Evolutionary conservation across 2,797 vertebrate species (phyloP).

Genomic region (Gila robusta): DNA sequence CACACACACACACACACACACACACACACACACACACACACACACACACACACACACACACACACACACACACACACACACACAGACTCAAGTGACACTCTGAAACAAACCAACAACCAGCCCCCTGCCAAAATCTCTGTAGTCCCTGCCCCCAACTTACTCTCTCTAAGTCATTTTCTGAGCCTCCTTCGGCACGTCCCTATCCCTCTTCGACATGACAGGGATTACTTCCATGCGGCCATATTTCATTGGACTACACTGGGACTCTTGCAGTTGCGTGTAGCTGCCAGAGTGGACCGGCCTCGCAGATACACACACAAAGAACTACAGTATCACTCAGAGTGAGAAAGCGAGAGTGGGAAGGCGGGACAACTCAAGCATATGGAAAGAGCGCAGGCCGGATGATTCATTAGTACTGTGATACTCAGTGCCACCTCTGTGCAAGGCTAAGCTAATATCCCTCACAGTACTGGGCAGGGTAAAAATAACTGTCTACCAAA

Average conservation of each 20-base stretch:
- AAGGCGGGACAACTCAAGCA: conserved; percentile 45
- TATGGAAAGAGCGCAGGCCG: conserved; percentile 49
- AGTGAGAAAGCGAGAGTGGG: conserved; percentile 24
- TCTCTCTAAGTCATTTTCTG: conserved; percentile 24
- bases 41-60: conserved; percentile 60
- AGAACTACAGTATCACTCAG: conserved; percentile 56
- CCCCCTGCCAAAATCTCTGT: conserved; percentile 54
- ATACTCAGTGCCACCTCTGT: conserved; percentile 45
- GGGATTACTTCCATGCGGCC: conserved; percentile 61
- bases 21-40: conserved; percentile 64
- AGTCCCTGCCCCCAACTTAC: conserved; percentile 30
- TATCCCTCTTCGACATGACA: conserved; percentile 64
- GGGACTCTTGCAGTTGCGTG: conserved; percentile 58
- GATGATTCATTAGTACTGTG: conserved; percentile 55
- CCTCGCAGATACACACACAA: conserved; percentile 60
- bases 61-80: conserved; percentile 40
- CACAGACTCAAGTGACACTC: conserved; percentile 78
- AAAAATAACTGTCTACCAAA: conserved; percentile 62
- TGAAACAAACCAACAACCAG: conserved; percentile 68
- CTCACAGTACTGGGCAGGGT: conserved; percentile 63
- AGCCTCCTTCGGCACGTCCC: conserved; percentile 32
- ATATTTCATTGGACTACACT: conserved; percentile 63
- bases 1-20: conserved; percentile 37
- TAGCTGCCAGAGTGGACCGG: conserved; percentile 60
- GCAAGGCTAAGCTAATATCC: conserved; percentile 51